A percentile compares a stretch with the other conserved stretches of the same genome.
Evolutionary conservation across 2,797 vertebrate genomes (phyloP).

Genomic region (Rhabdophis nuchalis): DNA sequence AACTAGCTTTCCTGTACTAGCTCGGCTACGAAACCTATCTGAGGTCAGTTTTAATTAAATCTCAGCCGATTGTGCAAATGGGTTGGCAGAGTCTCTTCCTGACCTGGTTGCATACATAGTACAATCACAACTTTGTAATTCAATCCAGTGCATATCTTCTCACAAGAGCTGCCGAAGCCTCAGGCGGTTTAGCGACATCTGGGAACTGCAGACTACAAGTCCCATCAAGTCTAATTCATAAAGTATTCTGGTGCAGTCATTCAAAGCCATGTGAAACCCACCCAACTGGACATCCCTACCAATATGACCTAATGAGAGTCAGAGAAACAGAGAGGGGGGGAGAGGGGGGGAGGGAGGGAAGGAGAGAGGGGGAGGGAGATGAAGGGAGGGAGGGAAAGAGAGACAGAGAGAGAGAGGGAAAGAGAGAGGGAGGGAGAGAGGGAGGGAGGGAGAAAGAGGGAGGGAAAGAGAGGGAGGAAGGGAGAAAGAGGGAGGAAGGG

Average conservation of each 20-base stretch:
- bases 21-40: background rate
- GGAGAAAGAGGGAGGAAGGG: no score
- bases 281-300: background rate
- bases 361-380: background rate
- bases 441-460: no score
- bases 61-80: background rate
- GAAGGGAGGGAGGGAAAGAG: no score
- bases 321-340: no score
- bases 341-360: background rate
- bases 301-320: background rate
- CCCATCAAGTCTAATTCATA: background rate
- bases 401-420: no score
- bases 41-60: background rate
- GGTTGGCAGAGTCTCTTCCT: background rate
- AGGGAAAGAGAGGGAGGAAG: no score
- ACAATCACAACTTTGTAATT: background rate
- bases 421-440: background rate
- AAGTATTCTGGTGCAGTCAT: background rate
- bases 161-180: background rate
- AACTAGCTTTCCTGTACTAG: background rate
- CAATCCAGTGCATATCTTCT: background rate
- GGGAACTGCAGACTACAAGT: background rate
- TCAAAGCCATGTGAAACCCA: background rate
- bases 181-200: background rate
- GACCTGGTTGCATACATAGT: background rate